Conservation (phyloP, 2,797 vertebrate species). For the Ateles fusciceps region DNA sequence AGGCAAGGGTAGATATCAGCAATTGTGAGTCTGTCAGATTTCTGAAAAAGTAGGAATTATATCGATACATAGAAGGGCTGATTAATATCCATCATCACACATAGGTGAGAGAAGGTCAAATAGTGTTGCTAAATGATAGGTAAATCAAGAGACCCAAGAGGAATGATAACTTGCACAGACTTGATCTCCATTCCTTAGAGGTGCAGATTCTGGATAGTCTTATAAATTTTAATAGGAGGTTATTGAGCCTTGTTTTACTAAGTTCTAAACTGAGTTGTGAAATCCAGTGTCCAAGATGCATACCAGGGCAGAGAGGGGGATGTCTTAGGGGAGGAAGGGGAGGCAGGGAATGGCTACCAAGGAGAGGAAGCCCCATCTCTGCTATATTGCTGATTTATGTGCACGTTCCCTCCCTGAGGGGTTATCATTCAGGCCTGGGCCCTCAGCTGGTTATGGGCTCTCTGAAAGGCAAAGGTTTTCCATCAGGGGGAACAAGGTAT, state of each 20-base stretch:
- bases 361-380: not conserved
- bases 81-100: not conserved
- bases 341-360: not conserved
- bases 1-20: not conserved
- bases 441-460: not conserved
- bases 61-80: not conserved
- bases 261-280: not conserved
- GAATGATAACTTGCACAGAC: not conserved
- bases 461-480: not conserved
- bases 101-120: not conserved
- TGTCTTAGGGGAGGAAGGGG: not conserved
- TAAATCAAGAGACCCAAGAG: not conserved
- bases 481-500: not conserved
- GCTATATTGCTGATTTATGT: too few relatives aligned
- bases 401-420: not conserved
- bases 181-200: not conserved
- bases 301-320: too few relatives aligned
- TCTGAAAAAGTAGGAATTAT: not conserved
- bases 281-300: not conserved
- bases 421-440: not conserved
- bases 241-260: not conserved
- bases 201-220: not conserved
- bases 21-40: slow-evolving; percentile 3
- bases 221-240: not conserved
- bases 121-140: not conserved